Conservation (phyloP, 2,888 invertebrate genomes). For the Drosophila pseudotalamancana region DNA sequence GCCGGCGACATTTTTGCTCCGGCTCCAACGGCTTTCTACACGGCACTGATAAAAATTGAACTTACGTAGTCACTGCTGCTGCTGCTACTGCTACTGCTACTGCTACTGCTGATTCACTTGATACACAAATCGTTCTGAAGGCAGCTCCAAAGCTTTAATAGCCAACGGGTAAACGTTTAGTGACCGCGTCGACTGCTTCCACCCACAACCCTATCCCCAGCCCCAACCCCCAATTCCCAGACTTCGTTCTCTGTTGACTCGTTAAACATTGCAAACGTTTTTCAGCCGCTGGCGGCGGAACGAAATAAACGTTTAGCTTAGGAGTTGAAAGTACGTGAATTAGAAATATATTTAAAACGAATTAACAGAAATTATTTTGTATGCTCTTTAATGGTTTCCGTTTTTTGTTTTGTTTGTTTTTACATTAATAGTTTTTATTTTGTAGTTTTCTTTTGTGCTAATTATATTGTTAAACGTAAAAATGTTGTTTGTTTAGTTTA, state of each 20-base stretch:
- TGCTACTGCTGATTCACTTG: slow-evolving; percentile 24
- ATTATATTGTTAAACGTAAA: slow-evolving; percentile 76
- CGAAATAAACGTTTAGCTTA: slow-evolving; percentile 1
- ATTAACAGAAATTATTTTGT: slow-evolving; percentile 16
- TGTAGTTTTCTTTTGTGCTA: slow-evolving; percentile 74
- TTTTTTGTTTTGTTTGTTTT: slow-evolving; percentile 54
- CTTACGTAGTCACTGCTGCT: slow-evolving; percentile 20
- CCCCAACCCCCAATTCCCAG: neutral
- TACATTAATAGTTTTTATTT: slow-evolving; percentile 81
- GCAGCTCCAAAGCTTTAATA: slow-evolving; percentile 40
- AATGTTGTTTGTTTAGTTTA: slow-evolving; percentile 58
- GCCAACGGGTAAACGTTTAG: slow-evolving; percentile 39
- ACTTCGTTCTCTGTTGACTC: slow-evolving; percentile 6
- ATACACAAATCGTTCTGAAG: slow-evolving; percentile 55
- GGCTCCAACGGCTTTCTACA: slow-evolving; percentile 26
- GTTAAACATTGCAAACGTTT: slow-evolving; percentile 7
- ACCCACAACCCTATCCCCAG: neutral
- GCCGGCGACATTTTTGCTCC: slow-evolving; percentile 55
- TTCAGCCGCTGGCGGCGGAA: slow-evolving; percentile 4
- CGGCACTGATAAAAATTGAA: slow-evolving; percentile 35
- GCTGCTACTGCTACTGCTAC: slow-evolving; percentile 4
- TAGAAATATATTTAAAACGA: slow-evolving; percentile 12
- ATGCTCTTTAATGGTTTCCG: slow-evolving; percentile 52
- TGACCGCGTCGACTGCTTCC: neutral
- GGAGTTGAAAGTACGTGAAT: neutral